Percentiles rank a stretch among this genome's conserved stretches.
These are phyloP conservation scores for Anolis carolinensis DNA, from an alignment of 2,113 vertebrate species.

Conservation along the genomic window DNA sequence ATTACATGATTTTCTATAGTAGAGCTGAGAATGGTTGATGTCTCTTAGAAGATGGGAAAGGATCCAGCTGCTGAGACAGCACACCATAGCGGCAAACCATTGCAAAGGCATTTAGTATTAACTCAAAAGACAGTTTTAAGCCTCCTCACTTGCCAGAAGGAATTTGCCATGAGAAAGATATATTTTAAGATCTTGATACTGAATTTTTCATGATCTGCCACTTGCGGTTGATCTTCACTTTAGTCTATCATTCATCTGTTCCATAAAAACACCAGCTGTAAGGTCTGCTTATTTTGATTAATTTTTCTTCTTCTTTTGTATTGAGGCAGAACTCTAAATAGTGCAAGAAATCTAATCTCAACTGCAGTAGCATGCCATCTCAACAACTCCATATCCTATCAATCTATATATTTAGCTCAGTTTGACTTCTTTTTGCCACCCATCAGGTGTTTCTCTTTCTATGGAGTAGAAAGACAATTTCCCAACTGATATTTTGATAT, in stretches of 20 bases:
- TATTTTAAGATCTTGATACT: constrained; percentile 36
- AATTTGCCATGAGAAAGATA: constrained; percentile 24
- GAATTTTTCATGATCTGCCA: constrained; percentile 21
- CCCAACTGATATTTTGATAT: not conserved
- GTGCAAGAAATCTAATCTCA: not conserved
- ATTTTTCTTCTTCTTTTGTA: rapidly evolving
- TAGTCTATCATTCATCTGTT: not conserved
- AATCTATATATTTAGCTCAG: not conserved
- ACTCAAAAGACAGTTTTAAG: constrained; percentile 3
- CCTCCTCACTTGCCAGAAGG: not conserved
- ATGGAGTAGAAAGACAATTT: not conserved
- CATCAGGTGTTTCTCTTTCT: not conserved
- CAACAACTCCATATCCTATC: not conserved
- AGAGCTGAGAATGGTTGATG: not conserved
- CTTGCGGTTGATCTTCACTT: constrained; percentile 20
- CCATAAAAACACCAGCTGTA: constrained; percentile 1
- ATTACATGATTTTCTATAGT: constrained; percentile 5
- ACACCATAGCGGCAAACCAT: not conserved
- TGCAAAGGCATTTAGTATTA: not conserved
- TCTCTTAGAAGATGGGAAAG: constrained; percentile 23
- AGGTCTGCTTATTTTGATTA: not conserved
- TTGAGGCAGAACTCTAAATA: rapidly evolving
- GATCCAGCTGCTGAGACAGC: constrained; percentile 41
- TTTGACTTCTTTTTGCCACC: not conserved
- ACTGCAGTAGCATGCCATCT: not conserved